phyloP scores from a whole-genome alignment of 2,888 invertebrate genomes.

The Eremobia ochroleuca region DNA sequence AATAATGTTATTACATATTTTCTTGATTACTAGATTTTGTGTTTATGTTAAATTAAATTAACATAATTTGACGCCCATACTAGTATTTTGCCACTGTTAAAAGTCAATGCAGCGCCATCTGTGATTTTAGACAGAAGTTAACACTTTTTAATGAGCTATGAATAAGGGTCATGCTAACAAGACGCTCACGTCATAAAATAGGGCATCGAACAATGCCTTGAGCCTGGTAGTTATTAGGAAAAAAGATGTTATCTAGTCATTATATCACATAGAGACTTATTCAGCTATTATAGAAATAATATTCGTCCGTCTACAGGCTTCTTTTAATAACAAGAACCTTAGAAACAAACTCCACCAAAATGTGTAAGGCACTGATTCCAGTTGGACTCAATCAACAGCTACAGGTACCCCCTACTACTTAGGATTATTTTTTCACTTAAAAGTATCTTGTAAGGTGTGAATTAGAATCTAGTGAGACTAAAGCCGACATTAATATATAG shows the following conservation, averaged over 20 bases:
- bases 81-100: neutral
- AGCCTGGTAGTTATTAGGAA: neutral
- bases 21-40: too few species aligned
- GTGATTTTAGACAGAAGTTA: slow-evolving; percentile 19
- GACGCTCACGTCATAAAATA: neutral
- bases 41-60: neutral
- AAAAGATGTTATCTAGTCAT: neutral
- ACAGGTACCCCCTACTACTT: too few species aligned
- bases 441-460: neutral
- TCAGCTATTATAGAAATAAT: neutral
- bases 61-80: neutral
- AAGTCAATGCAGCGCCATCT: slow-evolving; percentile 47
- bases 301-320: too few species aligned
- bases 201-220: too few species aligned
- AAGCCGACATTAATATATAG: too few species aligned
- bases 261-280: neutral
- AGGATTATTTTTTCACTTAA: neutral
- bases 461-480: neutral
- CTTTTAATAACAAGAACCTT: neutral
- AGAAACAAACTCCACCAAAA: neutral
- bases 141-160: neutral
- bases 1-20: neutral
- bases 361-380: neutral
- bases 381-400: too few species aligned
- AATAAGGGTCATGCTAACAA: neutral